Base-by-base conservation (phyloP, 2,113 vertebrate species). In the Cebus imitator region DNA sequence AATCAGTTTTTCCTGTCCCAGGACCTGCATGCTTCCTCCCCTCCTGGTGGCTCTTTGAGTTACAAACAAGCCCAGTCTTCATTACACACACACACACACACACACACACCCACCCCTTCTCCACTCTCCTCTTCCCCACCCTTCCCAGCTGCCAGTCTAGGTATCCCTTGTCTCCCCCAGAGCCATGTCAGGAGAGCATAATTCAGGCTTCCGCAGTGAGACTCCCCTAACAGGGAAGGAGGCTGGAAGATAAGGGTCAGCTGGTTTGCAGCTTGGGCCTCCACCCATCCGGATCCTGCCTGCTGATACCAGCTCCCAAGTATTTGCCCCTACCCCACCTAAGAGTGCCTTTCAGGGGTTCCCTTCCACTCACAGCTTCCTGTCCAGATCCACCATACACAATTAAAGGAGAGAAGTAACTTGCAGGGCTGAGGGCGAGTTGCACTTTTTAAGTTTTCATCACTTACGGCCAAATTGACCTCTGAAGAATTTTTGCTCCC, bases 381-480 rank as follows among this genome's bases (percentile, higher is more conserved):
- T 84, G 37, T 37, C n/a, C 18, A 40, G 5, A 58, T 12, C 27
- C 48, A 37, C 3, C 30, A 52, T 21, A 23, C 48, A 16, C n/a
- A 21, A 7, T 12, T 8, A 25, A 68, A 80, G 43, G 21, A 48
- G 1, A 35, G 35, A 72, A 75, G 55, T 43, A 64, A 6, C 75
- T 13, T n/a, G 35, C 20, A 10, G 3, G 48, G 50, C 4, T 0
- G 9, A 50, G 21, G 0, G 43, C 37, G 27, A 3, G 7, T 14
- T 12, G 50, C 76, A 87, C 45, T 1, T 35, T 45, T 73, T 70
- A 57, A 21, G 32, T 9, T 70, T 79, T 37, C 45, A 30, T 45
- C 76, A 52, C 37, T 23, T 66, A 18, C 45, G 35, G 66, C 35
- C 52, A 35, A 37, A 35, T 32, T 30, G 7, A 13, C 61, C 87